Percentiles rank a stretch among this genome's conserved stretches.
These are phyloP conservation scores for Otis tarda DNA, from an alignment of 2,113 vertebrate species.

Conservation along the genomic window DNA sequence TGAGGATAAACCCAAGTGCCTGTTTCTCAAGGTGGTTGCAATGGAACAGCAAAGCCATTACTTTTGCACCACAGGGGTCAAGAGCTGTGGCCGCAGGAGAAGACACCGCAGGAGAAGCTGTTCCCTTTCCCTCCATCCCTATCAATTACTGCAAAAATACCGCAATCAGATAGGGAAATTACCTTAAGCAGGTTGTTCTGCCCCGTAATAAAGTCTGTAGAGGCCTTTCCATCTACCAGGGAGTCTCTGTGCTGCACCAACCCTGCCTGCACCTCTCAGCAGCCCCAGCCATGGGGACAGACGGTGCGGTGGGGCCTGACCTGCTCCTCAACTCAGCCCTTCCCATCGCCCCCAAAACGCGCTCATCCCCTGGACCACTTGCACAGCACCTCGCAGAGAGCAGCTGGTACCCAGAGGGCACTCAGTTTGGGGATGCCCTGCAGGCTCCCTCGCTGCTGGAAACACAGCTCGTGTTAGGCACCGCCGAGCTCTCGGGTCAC, in stretches of 20 bases:
- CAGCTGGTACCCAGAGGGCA: neutral
- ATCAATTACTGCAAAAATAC: neutral
- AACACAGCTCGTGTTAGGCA: accelerated
- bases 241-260: neutral
- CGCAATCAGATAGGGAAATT: neutral
- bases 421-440: neutral
- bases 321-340: neutral
- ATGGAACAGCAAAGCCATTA: neutral
- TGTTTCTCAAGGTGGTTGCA: neutral
- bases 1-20: neutral
- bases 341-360: accelerated
- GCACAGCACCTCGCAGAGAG: neutral
- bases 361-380: neutral
- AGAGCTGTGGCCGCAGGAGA: neutral
- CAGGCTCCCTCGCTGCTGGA: accelerated
- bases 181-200: neutral
- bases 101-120: neutral
- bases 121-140: neutral
- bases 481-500: neutral
- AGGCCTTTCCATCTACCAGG: neutral
- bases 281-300: neutral
- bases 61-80: neutral
- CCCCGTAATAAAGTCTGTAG: neutral
- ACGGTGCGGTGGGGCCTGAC: neutral
- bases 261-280: neutral